Conservation (phyloP, 1,140 invertebrate species). For the honey bee (Apis mellifera) region DNA sequence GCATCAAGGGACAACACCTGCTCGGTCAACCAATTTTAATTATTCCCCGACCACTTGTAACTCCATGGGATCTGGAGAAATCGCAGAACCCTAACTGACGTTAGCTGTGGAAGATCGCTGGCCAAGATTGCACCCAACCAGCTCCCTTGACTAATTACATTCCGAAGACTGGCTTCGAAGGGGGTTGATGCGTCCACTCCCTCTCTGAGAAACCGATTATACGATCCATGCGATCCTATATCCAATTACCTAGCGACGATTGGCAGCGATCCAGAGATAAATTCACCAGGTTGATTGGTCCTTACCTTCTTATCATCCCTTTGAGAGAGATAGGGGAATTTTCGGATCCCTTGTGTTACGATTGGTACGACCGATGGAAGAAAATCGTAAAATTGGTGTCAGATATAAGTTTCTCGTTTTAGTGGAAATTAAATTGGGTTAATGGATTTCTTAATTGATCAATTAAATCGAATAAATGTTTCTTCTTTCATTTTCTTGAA, state of each 20-base stretch:
- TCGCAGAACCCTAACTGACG: conserved; percentile 24
- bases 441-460: no score
- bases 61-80: conserved; percentile 59
- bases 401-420: background rate
- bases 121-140: conserved; percentile 66
- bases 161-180: conserved; percentile 65
- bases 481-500: no score
- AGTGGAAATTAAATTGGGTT: no score
- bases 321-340: background rate
- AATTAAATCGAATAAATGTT: no score
- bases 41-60: conserved; percentile 33
- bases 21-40: conserved; percentile 70
- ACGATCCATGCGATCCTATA: conserved; percentile 62
- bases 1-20: background rate
- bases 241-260: conserved; percentile 75
- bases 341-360: background rate
- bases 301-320: conserved; percentile 6
- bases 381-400: background rate
- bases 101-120: conserved; percentile 63
- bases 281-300: conserved; percentile 57
- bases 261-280: conserved; percentile 70
- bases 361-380: background rate
- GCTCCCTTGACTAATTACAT: conserved; percentile 77
- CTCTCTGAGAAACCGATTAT: conserved; percentile 47
- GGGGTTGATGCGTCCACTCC: conserved; percentile 22